These are phyloP conservation scores for Psix sp. DNA, from an alignment of 1,140 invertebrate species.

Conservation along the genomic window DNA sequence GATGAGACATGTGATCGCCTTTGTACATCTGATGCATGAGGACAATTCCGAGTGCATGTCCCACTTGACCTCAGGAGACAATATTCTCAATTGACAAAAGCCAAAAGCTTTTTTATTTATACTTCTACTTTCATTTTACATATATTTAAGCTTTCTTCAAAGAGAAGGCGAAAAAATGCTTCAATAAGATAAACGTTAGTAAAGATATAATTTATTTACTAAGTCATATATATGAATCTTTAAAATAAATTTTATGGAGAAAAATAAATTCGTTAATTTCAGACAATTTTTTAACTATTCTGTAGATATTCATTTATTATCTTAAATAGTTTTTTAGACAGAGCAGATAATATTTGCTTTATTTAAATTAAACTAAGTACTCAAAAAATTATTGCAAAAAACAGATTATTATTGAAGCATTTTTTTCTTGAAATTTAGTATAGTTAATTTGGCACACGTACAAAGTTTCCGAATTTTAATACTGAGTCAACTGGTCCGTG, in stretches of 20 bases:
- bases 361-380: not conserved
- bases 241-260: too few relatives aligned
- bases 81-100: conserved; percentile 29
- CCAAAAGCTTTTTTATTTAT: not conserved
- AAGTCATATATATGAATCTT: too few relatives aligned
- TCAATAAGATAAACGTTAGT: too few relatives aligned
- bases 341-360: not conserved
- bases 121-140: not conserved
- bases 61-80: conserved; percentile 11
- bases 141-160: too few relatives aligned
- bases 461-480: conserved; percentile 53
- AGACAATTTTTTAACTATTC: too few relatives aligned
- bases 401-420: conserved; percentile 19
- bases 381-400: conserved; percentile 1
- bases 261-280: too few relatives aligned
- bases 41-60: conserved; percentile 54
- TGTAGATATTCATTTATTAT: too few relatives aligned
- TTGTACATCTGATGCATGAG: conserved; percentile 44
- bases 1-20: conserved; percentile 21
- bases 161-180: too few relatives aligned
- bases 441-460: conserved; percentile 59
- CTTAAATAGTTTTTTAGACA: too few relatives aligned
- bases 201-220: too few relatives aligned
- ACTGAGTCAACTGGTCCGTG: conserved; percentile 43
- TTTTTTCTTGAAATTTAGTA: conserved; percentile 44